Conservation (phyloP, 1,140 invertebrate genomes). For the Calliphora vicina region DNA sequence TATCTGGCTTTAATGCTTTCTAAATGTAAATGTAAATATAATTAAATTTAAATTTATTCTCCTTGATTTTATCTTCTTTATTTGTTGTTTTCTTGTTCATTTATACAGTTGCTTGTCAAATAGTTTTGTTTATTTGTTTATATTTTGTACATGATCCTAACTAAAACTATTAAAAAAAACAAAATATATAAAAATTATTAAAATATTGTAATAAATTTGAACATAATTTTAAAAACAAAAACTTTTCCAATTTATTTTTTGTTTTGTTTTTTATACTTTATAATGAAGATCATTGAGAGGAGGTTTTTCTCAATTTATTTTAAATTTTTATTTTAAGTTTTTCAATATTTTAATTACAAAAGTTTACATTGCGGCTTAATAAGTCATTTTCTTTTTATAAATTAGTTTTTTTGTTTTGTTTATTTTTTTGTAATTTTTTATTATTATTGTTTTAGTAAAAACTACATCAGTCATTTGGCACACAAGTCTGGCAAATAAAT, state of each 20-base stretch:
- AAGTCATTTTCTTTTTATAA: neutral
- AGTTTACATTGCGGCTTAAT: neutral
- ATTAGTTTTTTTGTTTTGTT: neutral
- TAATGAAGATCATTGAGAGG: neutral
- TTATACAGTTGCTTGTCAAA: neutral
- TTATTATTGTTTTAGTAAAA: slow-evolving; percentile 50
- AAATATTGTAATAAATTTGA: neutral
- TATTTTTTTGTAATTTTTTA: neutral
- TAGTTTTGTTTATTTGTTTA: neutral
- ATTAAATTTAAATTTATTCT: neutral
- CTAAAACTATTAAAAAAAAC: neutral
- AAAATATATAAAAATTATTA: neutral
- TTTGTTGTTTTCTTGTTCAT: neutral
- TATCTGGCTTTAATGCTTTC: neutral
- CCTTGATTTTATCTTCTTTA: neutral
- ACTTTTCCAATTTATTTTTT: neutral
- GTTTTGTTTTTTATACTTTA: neutral
- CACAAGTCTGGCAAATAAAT: slow-evolving; percentile 51
- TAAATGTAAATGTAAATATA: neutral
- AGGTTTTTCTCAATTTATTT: neutral
- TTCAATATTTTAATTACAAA: neutral
- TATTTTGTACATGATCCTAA: neutral
- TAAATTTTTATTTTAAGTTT: neutral
- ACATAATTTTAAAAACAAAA: neutral
- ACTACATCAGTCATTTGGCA: slow-evolving; percentile 63